Base-by-base conservation (phyloP, 2,113 vertebrate genomes). In the Chaenocephalus aceratus region DNA sequence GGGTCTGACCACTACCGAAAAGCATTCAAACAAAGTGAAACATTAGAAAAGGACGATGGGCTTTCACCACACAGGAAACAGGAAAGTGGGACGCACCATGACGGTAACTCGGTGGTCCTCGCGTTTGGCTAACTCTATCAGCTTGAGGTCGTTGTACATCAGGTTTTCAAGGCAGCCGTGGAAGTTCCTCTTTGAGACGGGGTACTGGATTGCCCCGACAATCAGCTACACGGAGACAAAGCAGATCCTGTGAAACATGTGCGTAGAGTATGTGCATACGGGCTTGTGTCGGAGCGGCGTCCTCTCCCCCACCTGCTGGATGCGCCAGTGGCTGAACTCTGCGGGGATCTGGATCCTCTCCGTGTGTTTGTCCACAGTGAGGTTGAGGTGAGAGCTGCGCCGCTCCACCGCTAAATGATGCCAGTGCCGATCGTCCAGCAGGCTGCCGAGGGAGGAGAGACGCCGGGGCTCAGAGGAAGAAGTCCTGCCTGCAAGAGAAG, bases 361-460 rank as follows among this genome's bases (percentile, higher is more conserved):
- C 4, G 88, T 94, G 74, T 96, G 96, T 88, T 96, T 96, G 88
- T 99, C 97, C 94, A 99, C 97, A 0, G 97, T 98, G 78, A 99
- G 96, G 95, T 97, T 99, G 86, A 98, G 94, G 75, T 95, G 95
- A 62, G 88, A 89, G 70, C 95, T 90, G 79, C 92, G 88, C 6
- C 90, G 89, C 85, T 97, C 96, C 87, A 99, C 79, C 3, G 92
- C 91, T 60, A 97, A 92, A 3, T 90, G 94, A 88, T 99, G 98
- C 98, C 98, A 99, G 10, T 99, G 97, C 49, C 97, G 96, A 71
- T 99, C 98, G n/a, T 99, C 97, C 77, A 99, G 92, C 77, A 99
- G 94, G 75, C 97, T 99, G 83, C 97, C 97, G 72, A 97, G 88
- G 0, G 94, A 96, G 56, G 95, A 91, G 16, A 89, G 92, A 73